A percentile compares a stretch with the other conserved stretches of the same genome.
Conservation (phyloP, 2,797 vertebrate species). For the Cyprinella venusta region DNA sequence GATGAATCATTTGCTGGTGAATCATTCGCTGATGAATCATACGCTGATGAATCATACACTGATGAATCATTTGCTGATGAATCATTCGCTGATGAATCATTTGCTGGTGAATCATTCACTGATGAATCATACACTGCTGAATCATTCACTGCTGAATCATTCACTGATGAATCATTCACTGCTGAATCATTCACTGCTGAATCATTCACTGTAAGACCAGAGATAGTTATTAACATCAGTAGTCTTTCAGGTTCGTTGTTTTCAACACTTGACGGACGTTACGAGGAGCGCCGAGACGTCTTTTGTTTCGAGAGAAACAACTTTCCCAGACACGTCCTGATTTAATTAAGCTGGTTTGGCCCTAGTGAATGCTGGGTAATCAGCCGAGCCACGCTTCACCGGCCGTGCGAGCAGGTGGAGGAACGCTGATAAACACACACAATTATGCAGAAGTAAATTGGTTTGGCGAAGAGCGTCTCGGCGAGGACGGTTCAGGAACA, state of each 20-base stretch:
- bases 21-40: too few species aligned
- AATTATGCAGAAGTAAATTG: conserved; percentile 50
- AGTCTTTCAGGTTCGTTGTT: background rate
- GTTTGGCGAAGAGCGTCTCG: conserved; percentile 22
- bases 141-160: too few species aligned
- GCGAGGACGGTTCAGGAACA: background rate
- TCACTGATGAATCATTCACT: too few species aligned
- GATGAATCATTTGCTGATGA: too few species aligned
- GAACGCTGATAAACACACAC: conserved; percentile 46
- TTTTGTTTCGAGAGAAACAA: conserved; percentile 17
- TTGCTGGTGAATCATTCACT: too few species aligned
- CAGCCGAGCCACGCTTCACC: conserved; percentile 32
- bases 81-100: too few species aligned
- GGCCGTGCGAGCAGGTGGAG: conserved; percentile 44
- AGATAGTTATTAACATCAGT: background rate
- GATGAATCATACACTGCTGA: too few species aligned
- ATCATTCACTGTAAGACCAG: background rate
- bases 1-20: too few species aligned
- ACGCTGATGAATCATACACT: too few species aligned
- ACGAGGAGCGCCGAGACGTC: background rate
- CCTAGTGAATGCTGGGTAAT: conserved; percentile 38
- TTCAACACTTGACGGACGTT: background rate
- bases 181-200: background rate
- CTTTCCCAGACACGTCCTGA: background rate
- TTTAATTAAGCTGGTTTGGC: conserved; percentile 37